Evolutionary conservation across 2,113 vertebrate species (phyloP).

Genomic region (Chelonoidis abingdonii): DNA sequence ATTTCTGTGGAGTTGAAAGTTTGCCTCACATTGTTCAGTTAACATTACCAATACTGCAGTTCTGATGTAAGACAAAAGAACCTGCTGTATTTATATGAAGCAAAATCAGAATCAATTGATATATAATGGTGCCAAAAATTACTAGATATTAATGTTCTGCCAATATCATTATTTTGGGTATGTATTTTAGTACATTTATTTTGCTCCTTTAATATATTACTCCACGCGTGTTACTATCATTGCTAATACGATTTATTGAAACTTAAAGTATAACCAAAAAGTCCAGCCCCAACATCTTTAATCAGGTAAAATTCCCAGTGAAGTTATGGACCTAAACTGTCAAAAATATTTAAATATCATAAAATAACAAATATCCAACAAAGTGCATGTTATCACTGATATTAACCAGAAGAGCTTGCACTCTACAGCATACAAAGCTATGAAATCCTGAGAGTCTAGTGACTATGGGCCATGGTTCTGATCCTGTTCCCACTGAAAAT

Average conservation of each 20-base stretch:
- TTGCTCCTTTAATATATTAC: neutral
- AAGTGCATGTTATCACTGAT: neutral
- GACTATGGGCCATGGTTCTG: neutral
- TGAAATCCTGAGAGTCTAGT: accelerated
- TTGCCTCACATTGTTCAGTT: neutral
- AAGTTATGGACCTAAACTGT: neutral
- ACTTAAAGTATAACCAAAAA: neutral
- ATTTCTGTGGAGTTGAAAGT: neutral
- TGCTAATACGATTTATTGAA: neutral
- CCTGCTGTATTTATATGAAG: neutral
- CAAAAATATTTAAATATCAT: neutral
- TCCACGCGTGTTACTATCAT: neutral
- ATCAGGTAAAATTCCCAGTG: neutral
- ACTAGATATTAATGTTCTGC: neutral
- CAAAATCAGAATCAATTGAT: neutral
- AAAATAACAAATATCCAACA: neutral
- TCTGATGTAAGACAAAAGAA: neutral
- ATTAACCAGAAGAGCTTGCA: neutral
- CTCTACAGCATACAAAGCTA: neutral
- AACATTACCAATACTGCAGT: neutral
- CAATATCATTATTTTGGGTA: neutral
- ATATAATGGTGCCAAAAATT: neutral
- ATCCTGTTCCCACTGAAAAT: neutral
- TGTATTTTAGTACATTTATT: neutral
- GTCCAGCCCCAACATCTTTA: neutral